Conservation (phyloP, 2,113 vertebrate species). For the Ammodytes marinus region DNA sequence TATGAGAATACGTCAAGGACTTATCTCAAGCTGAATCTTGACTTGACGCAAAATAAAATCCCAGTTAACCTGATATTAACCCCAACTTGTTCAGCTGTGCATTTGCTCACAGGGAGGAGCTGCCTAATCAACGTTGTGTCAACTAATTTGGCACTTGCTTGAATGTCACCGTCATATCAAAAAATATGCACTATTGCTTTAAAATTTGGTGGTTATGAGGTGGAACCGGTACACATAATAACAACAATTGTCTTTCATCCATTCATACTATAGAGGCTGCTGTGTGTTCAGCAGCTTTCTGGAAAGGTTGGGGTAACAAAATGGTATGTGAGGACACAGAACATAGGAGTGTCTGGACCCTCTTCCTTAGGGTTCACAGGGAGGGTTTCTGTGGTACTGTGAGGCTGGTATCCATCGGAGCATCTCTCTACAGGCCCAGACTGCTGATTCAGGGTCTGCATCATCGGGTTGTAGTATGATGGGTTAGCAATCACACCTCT, state of each 20-base stretch:
- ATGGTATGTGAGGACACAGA: constrained; percentile 52
- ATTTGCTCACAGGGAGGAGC: too few relatives aligned
- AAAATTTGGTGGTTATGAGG: too few relatives aligned
- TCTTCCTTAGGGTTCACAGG: background rate
- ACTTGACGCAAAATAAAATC: too few relatives aligned
- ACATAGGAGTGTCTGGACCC: background rate
- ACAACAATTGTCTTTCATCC: too few relatives aligned
- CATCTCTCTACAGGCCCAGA: too few relatives aligned
- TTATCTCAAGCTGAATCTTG: too few relatives aligned
- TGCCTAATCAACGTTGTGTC: too few relatives aligned
- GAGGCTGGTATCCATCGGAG: constrained; percentile 41
- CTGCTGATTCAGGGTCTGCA: background rate
- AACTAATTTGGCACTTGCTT: too few relatives aligned
- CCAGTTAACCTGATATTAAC: too few relatives aligned
- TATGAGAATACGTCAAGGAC: too few relatives aligned
- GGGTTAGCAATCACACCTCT: constrained; percentile 40
- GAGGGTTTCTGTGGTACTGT: background rate
- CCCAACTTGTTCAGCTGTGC: too few relatives aligned
- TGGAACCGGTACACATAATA: background rate
- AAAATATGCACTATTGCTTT: background rate
- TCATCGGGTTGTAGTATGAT: constrained; percentile 21
- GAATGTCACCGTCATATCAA: background rate
- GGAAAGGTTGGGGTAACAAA: constrained; percentile 13
- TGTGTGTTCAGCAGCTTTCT: background rate
- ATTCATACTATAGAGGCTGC: too few relatives aligned